Conservation (phyloP, 1,140 invertebrate genomes). For the Rhizoglyphus robini region DNA sequence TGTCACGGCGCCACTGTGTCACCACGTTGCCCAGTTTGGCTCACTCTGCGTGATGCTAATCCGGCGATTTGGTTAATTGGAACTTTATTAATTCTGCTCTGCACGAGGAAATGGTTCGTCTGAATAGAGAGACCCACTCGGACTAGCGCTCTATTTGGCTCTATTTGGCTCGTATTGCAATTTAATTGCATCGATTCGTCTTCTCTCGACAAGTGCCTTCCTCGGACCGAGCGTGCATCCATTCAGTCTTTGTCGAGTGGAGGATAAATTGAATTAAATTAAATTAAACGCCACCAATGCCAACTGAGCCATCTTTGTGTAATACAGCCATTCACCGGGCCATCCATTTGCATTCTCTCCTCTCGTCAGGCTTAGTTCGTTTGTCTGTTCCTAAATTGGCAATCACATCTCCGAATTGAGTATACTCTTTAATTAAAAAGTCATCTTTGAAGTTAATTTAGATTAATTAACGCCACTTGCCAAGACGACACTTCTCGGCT, state of each 20-base stretch:
- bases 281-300: not conserved
- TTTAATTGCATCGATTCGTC: conserved; percentile 14
- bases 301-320: not conserved
- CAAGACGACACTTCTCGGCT: not conserved
- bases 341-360: not conserved
- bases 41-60: not conserved
- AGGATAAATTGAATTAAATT: conserved; percentile 1
- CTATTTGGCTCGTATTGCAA: not conserved
- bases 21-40: not conserved
- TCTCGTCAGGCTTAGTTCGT: not conserved
- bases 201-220: not conserved
- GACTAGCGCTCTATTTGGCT: not conserved
- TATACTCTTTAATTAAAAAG: conserved; percentile 1
- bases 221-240: not conserved
- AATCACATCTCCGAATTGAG: not conserved
- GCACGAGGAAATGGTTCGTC: not conserved
- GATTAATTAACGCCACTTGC: conserved; percentile 7
- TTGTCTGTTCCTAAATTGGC: not conserved
- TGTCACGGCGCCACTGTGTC: not conserved
- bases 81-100: conserved; percentile 3
- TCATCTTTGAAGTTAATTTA: conserved; percentile 9
- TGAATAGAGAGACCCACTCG: not conserved
- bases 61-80: conserved; percentile 1
- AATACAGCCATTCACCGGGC: not conserved
- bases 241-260: not conserved